phyloP scores from a whole-genome alignment of 2,888 invertebrate species.

The Tanypteryx hageni region DNA sequence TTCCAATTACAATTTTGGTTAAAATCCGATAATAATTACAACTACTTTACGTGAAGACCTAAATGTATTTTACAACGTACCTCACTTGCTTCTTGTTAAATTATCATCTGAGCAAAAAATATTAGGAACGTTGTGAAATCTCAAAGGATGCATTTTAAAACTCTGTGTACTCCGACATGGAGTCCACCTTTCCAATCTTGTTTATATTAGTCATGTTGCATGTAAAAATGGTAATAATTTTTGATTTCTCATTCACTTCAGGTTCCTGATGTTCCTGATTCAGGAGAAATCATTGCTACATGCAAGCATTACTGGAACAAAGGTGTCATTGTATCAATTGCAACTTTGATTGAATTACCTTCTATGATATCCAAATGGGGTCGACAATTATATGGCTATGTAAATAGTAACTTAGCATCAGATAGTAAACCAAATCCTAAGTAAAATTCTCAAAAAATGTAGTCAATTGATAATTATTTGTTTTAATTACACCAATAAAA shows the following conservation, averaged over 20 bases:
- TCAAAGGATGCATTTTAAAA: too few species aligned
- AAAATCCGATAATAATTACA: too few species aligned
- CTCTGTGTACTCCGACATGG: too few species aligned
- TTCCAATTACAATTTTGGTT: too few species aligned
- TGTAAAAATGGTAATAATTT: background rate
- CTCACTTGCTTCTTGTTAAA: too few species aligned
- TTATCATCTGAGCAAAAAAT: too few species aligned
- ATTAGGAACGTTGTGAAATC: too few species aligned
- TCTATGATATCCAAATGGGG: background rate
- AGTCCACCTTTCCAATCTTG: too few species aligned
- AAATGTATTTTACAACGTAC: too few species aligned
- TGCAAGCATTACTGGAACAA: constrained; percentile 57
- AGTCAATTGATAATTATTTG: background rate
- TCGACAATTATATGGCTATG: constrained; percentile 8
- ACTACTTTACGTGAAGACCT: too few species aligned
- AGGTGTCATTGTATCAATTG: constrained; percentile 5
- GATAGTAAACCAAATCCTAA: background rate
- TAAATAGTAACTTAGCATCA: background rate
- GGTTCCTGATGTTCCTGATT: constrained; percentile 45
- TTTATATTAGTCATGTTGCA: background rate
- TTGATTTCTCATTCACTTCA: background rate
- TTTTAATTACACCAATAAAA: background rate
- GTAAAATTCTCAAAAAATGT: background rate
- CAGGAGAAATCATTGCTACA: constrained; percentile 22
- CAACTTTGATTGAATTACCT: background rate